phyloP scores from a whole-genome alignment of 2,113 vertebrate genomes.

The Dasypus novemcinctus region DNA sequence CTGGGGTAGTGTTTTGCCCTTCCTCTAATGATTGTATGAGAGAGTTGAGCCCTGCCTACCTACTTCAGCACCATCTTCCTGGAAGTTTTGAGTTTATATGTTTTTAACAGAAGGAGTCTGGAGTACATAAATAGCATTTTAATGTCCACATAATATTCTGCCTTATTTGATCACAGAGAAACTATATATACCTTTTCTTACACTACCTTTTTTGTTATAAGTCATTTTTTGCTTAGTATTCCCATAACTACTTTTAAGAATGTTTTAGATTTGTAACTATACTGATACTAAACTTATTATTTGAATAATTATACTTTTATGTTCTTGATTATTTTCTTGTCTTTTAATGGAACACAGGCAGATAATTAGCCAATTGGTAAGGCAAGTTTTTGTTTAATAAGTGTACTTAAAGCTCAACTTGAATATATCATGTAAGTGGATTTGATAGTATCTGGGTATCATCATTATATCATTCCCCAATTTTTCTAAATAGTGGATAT shows the following conservation, averaged over 20 bases:
- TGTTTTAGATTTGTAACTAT: neutral
- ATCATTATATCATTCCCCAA: neutral
- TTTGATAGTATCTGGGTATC: neutral
- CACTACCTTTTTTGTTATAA: neutral
- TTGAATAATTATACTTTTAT: neutral
- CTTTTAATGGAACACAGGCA: neutral
- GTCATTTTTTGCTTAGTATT: neutral
- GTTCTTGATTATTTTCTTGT: neutral
- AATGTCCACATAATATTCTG: neutral
- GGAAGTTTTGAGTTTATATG: neutral
- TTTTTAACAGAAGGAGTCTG: neutral
- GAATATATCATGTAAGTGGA: neutral
- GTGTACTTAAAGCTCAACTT: neutral
- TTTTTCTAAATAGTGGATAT: neutral
- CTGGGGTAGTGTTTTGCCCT: no score
- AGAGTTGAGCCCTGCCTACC: no score
- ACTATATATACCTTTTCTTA: neutral
- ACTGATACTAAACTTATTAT: neutral
- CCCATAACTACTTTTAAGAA: neutral
- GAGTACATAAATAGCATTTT: neutral
- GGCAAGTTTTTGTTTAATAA: neutral
- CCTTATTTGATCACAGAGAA: neutral
- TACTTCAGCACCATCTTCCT: no score
- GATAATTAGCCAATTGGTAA: neutral
- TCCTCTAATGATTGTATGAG: no score